A percentile compares a stretch with the other conserved stretches of the same genome.
Evolutionary conservation across 2,888 invertebrate genomes (phyloP).

Genomic region (Ochlodes sylvanus): DNA sequence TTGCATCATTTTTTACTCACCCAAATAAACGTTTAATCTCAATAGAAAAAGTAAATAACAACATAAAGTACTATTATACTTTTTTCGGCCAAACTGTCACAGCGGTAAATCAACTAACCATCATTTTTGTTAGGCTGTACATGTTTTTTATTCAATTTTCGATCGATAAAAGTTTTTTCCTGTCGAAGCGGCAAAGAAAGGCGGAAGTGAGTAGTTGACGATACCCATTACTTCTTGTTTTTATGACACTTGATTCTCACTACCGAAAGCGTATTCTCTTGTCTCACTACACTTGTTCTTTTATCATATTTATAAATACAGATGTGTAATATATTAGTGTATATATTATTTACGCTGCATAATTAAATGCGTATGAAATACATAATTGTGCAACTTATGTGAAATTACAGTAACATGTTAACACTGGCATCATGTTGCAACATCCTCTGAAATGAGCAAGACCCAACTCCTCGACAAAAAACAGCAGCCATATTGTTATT

Average conservation of each 20-base stretch:
- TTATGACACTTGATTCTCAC: not conserved
- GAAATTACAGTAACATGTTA: too few relatives aligned
- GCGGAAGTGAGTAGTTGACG: not conserved
- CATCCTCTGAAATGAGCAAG: too few relatives aligned
- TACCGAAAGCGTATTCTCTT: too few relatives aligned
- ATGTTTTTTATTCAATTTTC: slow-evolving; percentile 14
- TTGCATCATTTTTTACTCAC: slow-evolving; percentile 18
- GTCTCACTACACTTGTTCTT: not conserved
- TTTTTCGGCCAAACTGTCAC: slow-evolving; percentile 28
- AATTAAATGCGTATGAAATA: too few relatives aligned
- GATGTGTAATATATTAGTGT: too few relatives aligned
- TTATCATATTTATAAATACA: not conserved
- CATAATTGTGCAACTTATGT: too few relatives aligned
- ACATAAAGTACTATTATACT: slow-evolving; percentile 14
- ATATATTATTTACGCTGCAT: too few relatives aligned
- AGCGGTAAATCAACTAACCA: slow-evolving; percentile 29
- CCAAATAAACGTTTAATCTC: slow-evolving; percentile 12
- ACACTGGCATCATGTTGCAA: too few relatives aligned
- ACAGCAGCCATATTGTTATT: too few relatives aligned
- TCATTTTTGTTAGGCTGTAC: slow-evolving; percentile 13
- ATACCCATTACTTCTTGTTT: not conserved
- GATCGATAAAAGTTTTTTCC: slow-evolving; percentile 2
- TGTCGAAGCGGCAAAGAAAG: not conserved
- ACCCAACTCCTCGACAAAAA: too few relatives aligned
- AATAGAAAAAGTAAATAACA: not conserved